Evolutionary conservation across 2,888 invertebrate species (phyloP), one percentile per base, ranked within the genome.

Genomic region (Trichacis sp.): DNA sequence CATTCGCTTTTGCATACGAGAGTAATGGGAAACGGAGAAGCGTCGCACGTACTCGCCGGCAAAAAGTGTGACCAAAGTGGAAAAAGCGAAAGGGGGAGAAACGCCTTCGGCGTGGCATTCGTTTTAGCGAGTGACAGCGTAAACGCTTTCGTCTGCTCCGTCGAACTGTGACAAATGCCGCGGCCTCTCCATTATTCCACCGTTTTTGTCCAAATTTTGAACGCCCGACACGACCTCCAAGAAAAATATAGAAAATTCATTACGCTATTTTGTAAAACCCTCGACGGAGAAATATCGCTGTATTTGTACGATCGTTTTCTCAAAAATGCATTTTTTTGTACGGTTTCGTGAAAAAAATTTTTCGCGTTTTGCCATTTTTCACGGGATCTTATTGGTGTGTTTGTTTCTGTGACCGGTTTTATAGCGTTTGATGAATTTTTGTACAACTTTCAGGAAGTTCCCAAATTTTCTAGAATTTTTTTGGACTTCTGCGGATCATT

Each of bases 111-210:
- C 40, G 42, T 14, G 57, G 38, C 60, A 68, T 64, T 68, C 54
- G 67, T 63, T 67, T 56, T 60, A 59, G 63, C 60, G 53, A 43
- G 42, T 36, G 18, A 67, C 57, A 56, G 48, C 30, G 48, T 20
- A 57, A 61, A 59, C 61, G 58, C 33, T 48, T 58, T 60, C 56
- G 18, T 55, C 54, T 38, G 49, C 47, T 57, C 65, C 62, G 48
- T 56, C 64, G 20, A 63, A 54, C 60, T 66, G 63, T 70, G 64
- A 68, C 68, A 68, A 68, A 70, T 65, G 64, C 51, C 66, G 62
- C 59, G 69, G 62, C 64, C 64, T 45, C 36, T 36, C 52, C 56
- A 68, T 65, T 66, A 68, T 67, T 58, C 64, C 19, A 57, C 18
- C 52, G 52, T 70, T 70, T 69, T 70, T 68, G 47, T 63, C 47